phyloP scores from a whole-genome alignment of 2,888 invertebrate genomes.

The Cheiracanthium punctorium region DNA sequence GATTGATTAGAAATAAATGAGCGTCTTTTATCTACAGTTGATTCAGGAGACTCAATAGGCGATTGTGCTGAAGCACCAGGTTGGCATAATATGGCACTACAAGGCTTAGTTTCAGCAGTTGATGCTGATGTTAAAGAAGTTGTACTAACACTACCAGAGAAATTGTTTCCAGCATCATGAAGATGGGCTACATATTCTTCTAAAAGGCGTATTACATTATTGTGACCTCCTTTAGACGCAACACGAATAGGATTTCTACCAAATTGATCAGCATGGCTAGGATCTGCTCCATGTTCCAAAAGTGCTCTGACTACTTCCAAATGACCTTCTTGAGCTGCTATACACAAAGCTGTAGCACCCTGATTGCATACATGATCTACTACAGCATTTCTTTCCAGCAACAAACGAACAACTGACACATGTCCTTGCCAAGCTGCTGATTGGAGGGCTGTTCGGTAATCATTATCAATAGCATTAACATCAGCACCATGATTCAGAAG shows the following conservation, averaged over 20 bases:
- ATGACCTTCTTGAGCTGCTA: constrained; percentile 97
- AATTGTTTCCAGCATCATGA: constrained; percentile 42
- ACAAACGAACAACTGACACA: constrained; percentile 85
- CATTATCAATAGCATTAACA: constrained; percentile 91
- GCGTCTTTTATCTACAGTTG: constrained; percentile 77
- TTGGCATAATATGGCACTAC: constrained; percentile 79
- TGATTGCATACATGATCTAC: constrained; percentile 88
- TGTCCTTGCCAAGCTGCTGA: constrained; percentile 98
- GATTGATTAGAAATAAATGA: constrained; percentile 76
- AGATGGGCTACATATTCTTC: constrained; percentile 64
- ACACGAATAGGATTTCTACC: constrained; percentile 82
- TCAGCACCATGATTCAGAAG: constrained; percentile 88
- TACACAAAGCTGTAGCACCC: constrained; percentile 94
- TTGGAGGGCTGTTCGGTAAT: constrained; percentile 91
- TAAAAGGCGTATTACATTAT: constrained; percentile 75
- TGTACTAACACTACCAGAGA: constrained; percentile 64
- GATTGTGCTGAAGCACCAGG: constrained; percentile 71
- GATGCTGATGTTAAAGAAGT: constrained; percentile 72
- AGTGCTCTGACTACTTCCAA: constrained; percentile 89
- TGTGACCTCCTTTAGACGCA: constrained; percentile 93
- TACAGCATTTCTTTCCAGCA: constrained; percentile 85
- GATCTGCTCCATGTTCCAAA: constrained; percentile 77
- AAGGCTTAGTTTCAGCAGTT: constrained; percentile 81
- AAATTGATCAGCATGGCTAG: constrained; percentile 77
- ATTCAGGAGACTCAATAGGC: constrained; percentile 75